Conservation (phyloP, 2,113 vertebrate species). For the Equus quagga region DNA sequence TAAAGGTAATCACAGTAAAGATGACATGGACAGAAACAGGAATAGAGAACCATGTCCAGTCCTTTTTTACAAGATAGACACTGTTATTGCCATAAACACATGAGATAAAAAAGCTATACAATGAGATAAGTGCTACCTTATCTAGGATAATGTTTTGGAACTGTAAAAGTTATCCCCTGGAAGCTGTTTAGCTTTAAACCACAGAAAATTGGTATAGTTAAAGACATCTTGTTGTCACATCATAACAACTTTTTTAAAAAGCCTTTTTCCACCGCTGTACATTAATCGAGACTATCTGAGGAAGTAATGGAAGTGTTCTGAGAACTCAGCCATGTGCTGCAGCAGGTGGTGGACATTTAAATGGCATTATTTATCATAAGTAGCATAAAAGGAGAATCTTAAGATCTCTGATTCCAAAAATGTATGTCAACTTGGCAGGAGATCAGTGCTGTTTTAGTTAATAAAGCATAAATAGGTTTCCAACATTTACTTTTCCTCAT, state of each 20-base stretch:
- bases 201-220: not conserved
- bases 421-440: constrained; percentile 65
- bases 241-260: not conserved
- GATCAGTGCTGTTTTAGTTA: constrained; percentile 53
- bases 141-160: constrained; percentile 11
- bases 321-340: not conserved
- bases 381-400: not conserved
- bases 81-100: not conserved
- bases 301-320: not conserved
- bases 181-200: constrained; percentile 2
- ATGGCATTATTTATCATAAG: constrained; percentile 63
- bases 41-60: not conserved
- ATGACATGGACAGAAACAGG: not conserved
- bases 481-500: constrained; percentile 65
- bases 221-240: constrained; percentile 5
- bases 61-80: not conserved
- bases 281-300: not conserved
- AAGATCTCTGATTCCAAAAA: constrained; percentile 55
- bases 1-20: not conserved
- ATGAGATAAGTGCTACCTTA: not conserved
- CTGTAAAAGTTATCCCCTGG: not conserved
- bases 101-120: not conserved
- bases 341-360: constrained; percentile 40
- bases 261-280: not conserved
- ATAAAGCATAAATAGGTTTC: constrained; percentile 55